Evolutionary conservation across 1,140 invertebrate genomes (phyloP), one percentile per base, ranked within the genome.

Genomic region (Sarcophaga bullata): DNA sequence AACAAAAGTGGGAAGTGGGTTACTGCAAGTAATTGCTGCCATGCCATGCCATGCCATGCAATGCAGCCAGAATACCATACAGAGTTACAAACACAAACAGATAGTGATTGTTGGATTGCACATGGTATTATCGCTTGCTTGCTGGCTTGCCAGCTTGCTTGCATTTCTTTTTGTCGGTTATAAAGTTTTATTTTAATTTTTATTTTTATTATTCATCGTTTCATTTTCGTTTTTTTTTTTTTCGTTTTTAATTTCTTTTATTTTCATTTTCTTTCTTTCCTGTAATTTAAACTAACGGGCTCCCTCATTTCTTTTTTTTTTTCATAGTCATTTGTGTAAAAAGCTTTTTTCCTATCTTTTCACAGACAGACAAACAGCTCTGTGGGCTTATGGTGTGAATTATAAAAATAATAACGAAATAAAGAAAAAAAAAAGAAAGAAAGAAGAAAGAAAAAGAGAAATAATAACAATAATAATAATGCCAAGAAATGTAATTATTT

Each of bases 1-100:
- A 19, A 75, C 75, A 50, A 25, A 75, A 54, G 49, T 83, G 82
- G 47, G 49, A 81, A 81, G 62, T 75, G 78, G 50, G 82, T 75
- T 80, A 73, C 52, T 80, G 76, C 68, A 68, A 78, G n/a, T 52
- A 50, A 78, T 49, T 46, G 48, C 75, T 78, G 46, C 73, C 50
- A 5, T 76, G 17, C n/a, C 75, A 52, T 78, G 75, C 62, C 17
- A 19, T 19, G n/a, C 62, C 17, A 37, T 37, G 25, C n/a, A n/a
- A n/a, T n/a, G n/a, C n/a, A n/a, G n/a, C 25, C 25, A 37, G 25
- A 37, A 37, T 2, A 37, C 25, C 25, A 37, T 37, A 37, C 25
- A 2, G 25, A 37, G 25, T n/a, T n/a, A n/a, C n/a, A n/a, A n/a
- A n/a, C n/a, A n/a, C n/a, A n/a, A n/a, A n/a, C 1, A 37, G 25